Evolutionary conservation across 2,113 vertebrate genomes (phyloP), one percentile per base, ranked within the genome.

Genomic region (Collichthys lucidus): DNA sequence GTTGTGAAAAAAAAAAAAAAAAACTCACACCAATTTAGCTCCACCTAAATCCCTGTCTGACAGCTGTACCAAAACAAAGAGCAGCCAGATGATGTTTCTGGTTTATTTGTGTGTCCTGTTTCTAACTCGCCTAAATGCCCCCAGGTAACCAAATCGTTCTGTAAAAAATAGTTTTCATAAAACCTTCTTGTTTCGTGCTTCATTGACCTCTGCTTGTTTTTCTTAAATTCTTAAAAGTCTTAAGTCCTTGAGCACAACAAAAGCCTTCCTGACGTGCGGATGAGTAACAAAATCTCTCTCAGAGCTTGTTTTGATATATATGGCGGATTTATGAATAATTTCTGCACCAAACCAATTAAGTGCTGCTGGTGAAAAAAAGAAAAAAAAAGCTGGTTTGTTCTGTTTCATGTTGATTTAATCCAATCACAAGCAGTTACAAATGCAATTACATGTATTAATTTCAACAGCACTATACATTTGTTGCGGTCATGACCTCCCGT

Each of bases 321-420:
- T 57, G 50, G 69, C 42, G 44, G 67, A 82, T 86, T 82, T 72
- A 57, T 61, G 49, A 71, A 56, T 60, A 74, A 76, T 81, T 87
- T 87, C 47, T 88, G 60, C 80, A 75, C 60, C 74, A 61, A 85
- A 85, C 73, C 80, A 81, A 79, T 89, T 83, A 83, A 49, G 26
- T 20, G 0, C 35, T 74, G 17, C 52, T 56, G 35, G 11, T n/a
- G 53, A 15, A 77, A n/a, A 40, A 16, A n/a, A n/a, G n/a, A 53
- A 74, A 11, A 74, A 49, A 44, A 53, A 74, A 53, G 77, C 65
- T 49, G 19, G 31, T 35, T 72, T 66, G 63, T 89, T 84, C 19
- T 24, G 70, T 83, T 86, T 87, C 61, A 71, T 77, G 76, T 69
- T 68, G 80, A 82, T 83, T 91, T 75, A 87, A 86, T 88, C 61